Conservation (phyloP, 2,113 vertebrate genomes). For the Grantiella picta region DNA sequence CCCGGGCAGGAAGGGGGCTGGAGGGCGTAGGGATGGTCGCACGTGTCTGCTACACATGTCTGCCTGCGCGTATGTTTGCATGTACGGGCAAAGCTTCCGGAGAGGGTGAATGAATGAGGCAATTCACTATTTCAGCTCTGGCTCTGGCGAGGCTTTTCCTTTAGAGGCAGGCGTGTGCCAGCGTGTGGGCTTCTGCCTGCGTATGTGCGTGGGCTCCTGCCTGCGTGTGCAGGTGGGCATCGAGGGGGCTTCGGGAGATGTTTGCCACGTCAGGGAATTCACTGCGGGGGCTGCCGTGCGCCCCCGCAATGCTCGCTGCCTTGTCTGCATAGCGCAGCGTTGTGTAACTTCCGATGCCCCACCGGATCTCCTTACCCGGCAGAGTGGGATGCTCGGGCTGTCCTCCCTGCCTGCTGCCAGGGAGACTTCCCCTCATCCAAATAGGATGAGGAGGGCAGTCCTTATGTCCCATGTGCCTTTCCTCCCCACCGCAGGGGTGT, state of each 20-base stretch:
- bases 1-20: too few relatives aligned
- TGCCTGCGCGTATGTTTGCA: background rate
- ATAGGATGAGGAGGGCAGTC: background rate
- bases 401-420: background rate
- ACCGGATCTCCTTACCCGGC: constrained; percentile 10
- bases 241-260: constrained; percentile 55
- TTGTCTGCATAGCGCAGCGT: constrained; percentile 9
- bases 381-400: background rate
- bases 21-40: background rate
- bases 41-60: background rate
- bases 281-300: background rate
- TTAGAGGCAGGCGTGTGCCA: constrained; percentile 28
- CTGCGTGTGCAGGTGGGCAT: constrained; percentile 55
- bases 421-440: background rate
- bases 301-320: background rate
- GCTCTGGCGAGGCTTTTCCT: constrained; percentile 26
- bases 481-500: background rate
- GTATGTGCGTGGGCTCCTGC: constrained; percentile 55
- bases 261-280: constrained; percentile 67
- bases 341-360: constrained; percentile 47
- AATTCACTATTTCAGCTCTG: constrained; percentile 50
- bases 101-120: constrained; percentile 58
- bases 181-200: constrained; percentile 49
- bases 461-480: background rate
- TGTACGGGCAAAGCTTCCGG: constrained; percentile 38